Evolutionary conservation across 2,888 invertebrate genomes (phyloP).

Genomic region (Synergus japonicus): DNA sequence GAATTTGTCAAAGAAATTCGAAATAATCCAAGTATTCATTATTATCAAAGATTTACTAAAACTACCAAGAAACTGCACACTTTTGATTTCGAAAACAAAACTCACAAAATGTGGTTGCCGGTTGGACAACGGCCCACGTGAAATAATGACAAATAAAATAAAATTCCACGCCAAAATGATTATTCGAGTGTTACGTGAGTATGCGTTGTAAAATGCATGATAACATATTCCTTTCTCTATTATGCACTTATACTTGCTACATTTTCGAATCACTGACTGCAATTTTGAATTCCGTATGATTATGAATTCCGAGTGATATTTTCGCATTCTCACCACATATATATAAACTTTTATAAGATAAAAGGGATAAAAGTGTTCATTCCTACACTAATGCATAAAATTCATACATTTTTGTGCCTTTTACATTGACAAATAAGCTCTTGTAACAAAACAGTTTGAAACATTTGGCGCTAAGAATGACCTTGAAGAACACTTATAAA

Average conservation of each 20-base stretch:
- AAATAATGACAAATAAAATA: not conserved
- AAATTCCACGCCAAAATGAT: not conserved
- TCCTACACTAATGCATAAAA: not conserved
- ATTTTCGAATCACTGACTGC: not conserved
- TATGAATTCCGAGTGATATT: not conserved
- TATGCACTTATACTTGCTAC: not conserved
- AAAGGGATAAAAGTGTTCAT: not conserved
- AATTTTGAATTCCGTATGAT: not conserved
- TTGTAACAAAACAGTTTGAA: not conserved
- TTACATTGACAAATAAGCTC: not conserved
- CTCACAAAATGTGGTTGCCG: no score
- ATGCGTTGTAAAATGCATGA: not conserved
- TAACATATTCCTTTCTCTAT: not conserved
- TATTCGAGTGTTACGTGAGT: not conserved
- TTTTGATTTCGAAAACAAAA: no score
- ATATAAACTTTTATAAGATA: not conserved
- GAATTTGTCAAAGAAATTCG: not conserved
- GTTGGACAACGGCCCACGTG: no score
- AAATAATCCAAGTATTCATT: not conserved
- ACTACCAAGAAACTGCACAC: no score
- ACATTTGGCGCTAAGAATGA: not conserved
- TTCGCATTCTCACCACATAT: not conserved
- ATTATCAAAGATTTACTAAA: not conserved
- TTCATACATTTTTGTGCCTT: not conserved
- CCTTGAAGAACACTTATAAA: slow-evolving; percentile 6